A percentile compares a stretch with the other conserved stretches of the same genome.
These are phyloP conservation scores for Alces alces DNA, from an alignment of 2,113 vertebrate species.

Conservation along the genomic window DNA sequence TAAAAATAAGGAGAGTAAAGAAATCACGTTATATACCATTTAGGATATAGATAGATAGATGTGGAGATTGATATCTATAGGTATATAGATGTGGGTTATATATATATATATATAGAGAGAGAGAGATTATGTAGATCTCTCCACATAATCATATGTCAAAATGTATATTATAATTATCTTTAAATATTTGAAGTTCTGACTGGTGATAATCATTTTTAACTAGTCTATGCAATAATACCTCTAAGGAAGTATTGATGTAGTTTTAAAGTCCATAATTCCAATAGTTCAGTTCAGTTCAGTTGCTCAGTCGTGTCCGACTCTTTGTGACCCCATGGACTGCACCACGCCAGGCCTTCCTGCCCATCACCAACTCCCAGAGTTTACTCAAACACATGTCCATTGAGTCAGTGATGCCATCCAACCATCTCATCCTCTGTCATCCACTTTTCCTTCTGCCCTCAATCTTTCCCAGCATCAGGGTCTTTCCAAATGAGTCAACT, in stretches of 20 bases:
- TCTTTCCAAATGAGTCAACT: background rate
- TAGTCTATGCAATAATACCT: background rate
- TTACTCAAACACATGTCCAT: fast-evolving
- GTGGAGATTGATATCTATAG: background rate
- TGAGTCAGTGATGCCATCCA: background rate
- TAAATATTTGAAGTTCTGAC: background rate
- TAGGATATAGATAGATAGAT: background rate
- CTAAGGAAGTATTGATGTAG: background rate
- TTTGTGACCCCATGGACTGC: background rate
- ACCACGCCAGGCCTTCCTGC: background rate
- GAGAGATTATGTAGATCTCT: background rate
- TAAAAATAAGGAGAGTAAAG: background rate
- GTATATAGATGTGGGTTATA: background rate
- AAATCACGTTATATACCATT: background rate
- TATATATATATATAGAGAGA: too few relatives aligned
- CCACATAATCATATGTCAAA: background rate
- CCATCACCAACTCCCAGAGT: background rate
- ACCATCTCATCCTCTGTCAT: background rate
- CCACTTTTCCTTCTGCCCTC: background rate
- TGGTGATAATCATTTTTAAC: background rate
- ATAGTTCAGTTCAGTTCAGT: background rate
- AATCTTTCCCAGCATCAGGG: background rate
- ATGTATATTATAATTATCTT: background rate
- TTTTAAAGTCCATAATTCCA: background rate
- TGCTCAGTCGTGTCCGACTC: background rate